Base-by-base conservation (phyloP, 2,888 invertebrate species). In the Anarsia innoxiella region DNA sequence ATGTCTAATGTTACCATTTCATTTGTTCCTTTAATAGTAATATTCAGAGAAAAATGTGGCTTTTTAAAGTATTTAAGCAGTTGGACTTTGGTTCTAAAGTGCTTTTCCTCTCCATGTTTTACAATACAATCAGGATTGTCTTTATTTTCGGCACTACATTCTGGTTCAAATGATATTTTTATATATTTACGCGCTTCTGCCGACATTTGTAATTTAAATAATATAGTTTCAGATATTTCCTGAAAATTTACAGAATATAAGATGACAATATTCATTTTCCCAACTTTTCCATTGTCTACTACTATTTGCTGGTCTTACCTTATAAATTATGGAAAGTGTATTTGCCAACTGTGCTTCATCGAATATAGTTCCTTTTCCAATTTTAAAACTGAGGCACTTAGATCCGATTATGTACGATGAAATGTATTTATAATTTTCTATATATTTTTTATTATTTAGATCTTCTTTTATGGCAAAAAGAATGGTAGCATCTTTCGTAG, bases 11-110 rank as follows among this genome's bases (percentile, higher is more conserved):
- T 76, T 10, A 95, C 67, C 45, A 86, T 87, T 59, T 94, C 94
- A 25, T 88, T 87, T 3, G 93, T 73, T 3, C 92, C 93, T 46
- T 90, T 89, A 0, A 94, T 91, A 53, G 89, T 87, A 44, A 95
- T 89, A 39, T 85, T 78, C 43, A 95, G 59, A 63, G 56, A 76
- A 74, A 37, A 72, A 0, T 56, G 63, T 15, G 71, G 61, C 46
- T 83, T 62, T 34, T 76, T 70, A 2, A 89, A 87, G 58, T 93
- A 93, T 41, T 88, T 79, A 19, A 88, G 46, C 2, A 86, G 73
- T 71, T 86, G 87, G 45, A 90, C 71, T 12, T 70, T 78, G 2
- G 87, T 88, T 1, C 59, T 77, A 46, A 91, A 54, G 1, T 48
- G 37, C 33, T 49, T 56, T 42, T 59, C 58, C 42, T 57, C 41